These are phyloP conservation scores for Mallateleia sp. DNA, from an alignment of 2,888 invertebrate genomes.

Conservation along the genomic window DNA sequence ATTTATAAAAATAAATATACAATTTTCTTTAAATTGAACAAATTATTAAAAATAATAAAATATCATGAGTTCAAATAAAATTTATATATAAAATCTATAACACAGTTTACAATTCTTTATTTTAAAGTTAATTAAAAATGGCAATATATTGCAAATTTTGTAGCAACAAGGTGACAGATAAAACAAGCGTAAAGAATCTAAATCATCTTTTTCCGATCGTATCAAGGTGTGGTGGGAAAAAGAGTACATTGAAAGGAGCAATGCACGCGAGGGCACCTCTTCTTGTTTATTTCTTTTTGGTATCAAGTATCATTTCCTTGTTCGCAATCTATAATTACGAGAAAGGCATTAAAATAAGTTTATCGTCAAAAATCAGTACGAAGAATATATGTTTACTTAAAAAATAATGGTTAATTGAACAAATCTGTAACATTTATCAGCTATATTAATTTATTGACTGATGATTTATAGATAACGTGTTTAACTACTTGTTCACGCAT, in stretches of 20 bases:
- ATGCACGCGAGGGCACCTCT: constrained; percentile 66
- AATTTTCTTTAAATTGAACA: no score
- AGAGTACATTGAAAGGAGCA: constrained; percentile 60
- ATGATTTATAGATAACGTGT: constrained; percentile 3
- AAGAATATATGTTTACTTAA: background rate
- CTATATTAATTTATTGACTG: background rate
- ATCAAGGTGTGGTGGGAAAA: constrained; percentile 56
- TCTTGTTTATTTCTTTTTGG: constrained; percentile 64
- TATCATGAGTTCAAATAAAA: background rate
- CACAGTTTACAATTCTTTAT: background rate
- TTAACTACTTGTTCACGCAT: no score
- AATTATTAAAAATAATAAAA: background rate
- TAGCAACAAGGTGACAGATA: background rate
- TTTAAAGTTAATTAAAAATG: background rate
- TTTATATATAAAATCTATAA: background rate
- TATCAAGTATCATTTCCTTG: constrained; percentile 58
- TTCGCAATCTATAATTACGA: constrained; percentile 46
- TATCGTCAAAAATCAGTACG: background rate
- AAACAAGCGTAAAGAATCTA: constrained; percentile 42
- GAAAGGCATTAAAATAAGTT: constrained; percentile 22
- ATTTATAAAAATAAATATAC: background rate
- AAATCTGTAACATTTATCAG: background rate
- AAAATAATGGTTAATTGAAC: background rate
- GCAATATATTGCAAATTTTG: background rate
- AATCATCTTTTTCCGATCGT: constrained; percentile 62